Evolutionary conservation across 2,113 vertebrate species (phyloP).

Genomic region (Scopus umbretta): DNA sequence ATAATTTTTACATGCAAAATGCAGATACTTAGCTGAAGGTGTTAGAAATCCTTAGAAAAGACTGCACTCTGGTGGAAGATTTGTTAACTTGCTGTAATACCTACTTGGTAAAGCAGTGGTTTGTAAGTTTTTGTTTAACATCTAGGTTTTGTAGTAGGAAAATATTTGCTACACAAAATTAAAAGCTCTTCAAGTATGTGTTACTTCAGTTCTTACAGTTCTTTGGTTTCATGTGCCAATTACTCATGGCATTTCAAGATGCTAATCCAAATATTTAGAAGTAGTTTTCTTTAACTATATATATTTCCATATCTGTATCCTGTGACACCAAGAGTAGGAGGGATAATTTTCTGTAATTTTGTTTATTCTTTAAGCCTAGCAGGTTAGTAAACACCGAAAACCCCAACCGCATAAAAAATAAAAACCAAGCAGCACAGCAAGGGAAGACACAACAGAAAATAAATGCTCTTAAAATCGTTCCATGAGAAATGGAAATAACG

Average conservation of each 20-base stretch:
- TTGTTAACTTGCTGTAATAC: constrained; percentile 1
- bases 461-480: background rate
- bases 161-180: background rate
- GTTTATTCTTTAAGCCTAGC: background rate
- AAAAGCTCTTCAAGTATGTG: background rate
- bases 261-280: background rate
- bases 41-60: constrained; percentile 52
- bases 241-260: background rate
- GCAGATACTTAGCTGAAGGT: background rate
- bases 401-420: background rate
- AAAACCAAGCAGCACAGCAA: background rate
- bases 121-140: background rate
- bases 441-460: background rate
- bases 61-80: constrained; percentile 69
- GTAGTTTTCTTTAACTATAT: background rate
- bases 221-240: background rate
- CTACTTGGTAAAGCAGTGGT: background rate
- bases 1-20: background rate
- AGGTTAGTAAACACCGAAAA: background rate
- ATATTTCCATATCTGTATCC: background rate
- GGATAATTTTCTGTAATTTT: background rate
- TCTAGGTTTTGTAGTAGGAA: background rate
- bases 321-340: background rate
- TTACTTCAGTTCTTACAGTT: background rate
- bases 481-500: background rate